Evolutionary conservation across 2,797 vertebrate genomes (phyloP), one percentile per base, ranked within the genome.

Genomic region (Tauraco hartlaubi): DNA sequence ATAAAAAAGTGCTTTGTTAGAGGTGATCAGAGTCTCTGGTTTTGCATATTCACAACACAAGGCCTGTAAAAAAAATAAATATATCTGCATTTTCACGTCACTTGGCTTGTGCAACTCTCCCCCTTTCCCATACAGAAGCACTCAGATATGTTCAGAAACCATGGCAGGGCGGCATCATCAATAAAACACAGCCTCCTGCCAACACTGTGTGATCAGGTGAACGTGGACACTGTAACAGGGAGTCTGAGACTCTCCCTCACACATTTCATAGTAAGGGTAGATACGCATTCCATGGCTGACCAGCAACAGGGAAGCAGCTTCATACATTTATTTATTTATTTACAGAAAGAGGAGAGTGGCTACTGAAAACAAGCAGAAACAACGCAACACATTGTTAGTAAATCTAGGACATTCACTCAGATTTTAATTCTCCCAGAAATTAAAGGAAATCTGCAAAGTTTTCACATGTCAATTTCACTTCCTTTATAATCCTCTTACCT

Each of bases 221-320:
- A 66, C 0, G 3, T 9, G 35, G 54, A 26, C 39, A 35, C 26
- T 0, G 0, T 31, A 64, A 33, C 9, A 51, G 33, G 7, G 21
- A 92, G 28, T 48, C 6, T 3, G 1, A 28, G 25, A 63, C 39
- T 33, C 15, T 39, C 20, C 8, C 46, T 67, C 5, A 18, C 3
- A 29, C 14, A 25, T 33, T 67, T 51, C 46, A 44, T 3, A 73
- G 23, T 22, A 39, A 63, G 35, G 52, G 20, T 23, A 87, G 19
- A 33, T 22, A 46, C 0, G 1, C 26, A 29, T 49, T 82, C 31
- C 75, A 76, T 74, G 44, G 31, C 26, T 78, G 49, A 88, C 10
- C 11, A 43, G 74, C 18, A 87, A 69, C 1, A 55, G 25, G 22
- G 29, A 85, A 80, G 22, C 16, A 61, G 37, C 13, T 80, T 76